Conservation (phyloP, 2,113 vertebrate genomes). For the Alligator mississippiensis region DNA sequence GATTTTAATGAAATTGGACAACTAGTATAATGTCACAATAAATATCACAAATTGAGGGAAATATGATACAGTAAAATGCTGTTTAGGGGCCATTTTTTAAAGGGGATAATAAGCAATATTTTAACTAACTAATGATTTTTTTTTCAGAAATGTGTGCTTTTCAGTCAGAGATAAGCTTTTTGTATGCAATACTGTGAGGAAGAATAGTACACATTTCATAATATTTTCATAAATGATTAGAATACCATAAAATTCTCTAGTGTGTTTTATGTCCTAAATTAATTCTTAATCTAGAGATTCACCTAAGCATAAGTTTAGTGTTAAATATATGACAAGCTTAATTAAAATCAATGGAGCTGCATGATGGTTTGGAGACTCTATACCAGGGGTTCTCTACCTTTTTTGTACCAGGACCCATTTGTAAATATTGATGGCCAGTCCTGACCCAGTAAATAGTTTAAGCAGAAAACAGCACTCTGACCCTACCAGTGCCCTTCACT, state of each 20-base stretch:
- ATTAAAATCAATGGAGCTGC: not conserved
- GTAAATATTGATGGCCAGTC: no score
- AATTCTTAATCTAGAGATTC: not conserved
- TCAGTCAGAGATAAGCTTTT: not conserved
- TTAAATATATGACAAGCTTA: fast-evolving
- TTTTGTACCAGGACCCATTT: no score
- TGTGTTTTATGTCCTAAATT: constrained; percentile 36
- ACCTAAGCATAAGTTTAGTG: not conserved
- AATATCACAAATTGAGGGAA: not conserved
- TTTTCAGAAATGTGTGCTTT: not conserved
- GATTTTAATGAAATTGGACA: not conserved
- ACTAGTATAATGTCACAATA: not conserved
- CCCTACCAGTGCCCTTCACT: no score
- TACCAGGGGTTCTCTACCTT: no score
- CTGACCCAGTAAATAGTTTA: no score
- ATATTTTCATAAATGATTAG: constrained; percentile 42
- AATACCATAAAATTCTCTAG: not conserved
- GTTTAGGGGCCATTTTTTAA: not conserved
- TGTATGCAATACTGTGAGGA: not conserved
- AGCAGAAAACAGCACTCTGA: no score
- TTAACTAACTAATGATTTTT: constrained; percentile 11
- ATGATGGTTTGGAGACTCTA: not conserved
- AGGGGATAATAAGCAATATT: not conserved
- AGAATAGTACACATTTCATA: constrained; percentile 23
- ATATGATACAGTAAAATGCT: not conserved